These are phyloP conservation scores for Cryptus armator DNA, from an alignment of 2,888 invertebrate genomes.

Conservation along the genomic window DNA sequence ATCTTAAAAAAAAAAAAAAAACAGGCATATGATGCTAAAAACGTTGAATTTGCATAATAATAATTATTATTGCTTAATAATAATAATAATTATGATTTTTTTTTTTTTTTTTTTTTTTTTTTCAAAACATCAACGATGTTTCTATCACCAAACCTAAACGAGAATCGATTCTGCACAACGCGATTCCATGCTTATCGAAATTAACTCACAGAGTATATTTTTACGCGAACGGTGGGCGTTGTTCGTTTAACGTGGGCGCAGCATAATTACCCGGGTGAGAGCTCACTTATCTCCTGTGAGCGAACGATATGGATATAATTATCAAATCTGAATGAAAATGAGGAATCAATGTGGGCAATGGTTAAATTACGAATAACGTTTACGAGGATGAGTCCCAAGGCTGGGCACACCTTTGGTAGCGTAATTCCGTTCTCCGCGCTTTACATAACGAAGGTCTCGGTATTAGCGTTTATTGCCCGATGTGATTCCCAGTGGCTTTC, in stretches of 20 bases:
- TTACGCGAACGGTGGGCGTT: conserved; percentile 36
- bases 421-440: conserved; percentile 79
- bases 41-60: too few relatives aligned
- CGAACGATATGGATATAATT: conserved; percentile 30
- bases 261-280: conserved; percentile 28
- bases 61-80: too few relatives aligned
- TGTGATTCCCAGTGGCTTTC: too few relatives aligned
- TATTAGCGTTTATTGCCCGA: too few relatives aligned
- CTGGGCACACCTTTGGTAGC: conserved; percentile 79
- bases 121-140: too few relatives aligned
- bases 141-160: too few relatives aligned
- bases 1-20: too few relatives aligned
- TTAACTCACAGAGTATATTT: conserved; percentile 3
- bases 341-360: conserved; percentile 17
- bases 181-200: conserved; percentile 19
- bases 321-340: conserved; percentile 57
- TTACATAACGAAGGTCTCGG: conserved; percentile 75
- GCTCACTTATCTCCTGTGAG: conserved; percentile 12
- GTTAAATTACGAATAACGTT: not conserved
- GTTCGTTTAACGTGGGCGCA: conserved; percentile 47
- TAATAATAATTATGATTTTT: too few relatives aligned
- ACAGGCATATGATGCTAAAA: too few relatives aligned
- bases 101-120: too few relatives aligned
- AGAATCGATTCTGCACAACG: not conserved
- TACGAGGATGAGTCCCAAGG: conserved; percentile 75